Evolutionary conservation across 2,113 vertebrate species (phyloP).

Genomic region (Suncus etruscus): DNA sequence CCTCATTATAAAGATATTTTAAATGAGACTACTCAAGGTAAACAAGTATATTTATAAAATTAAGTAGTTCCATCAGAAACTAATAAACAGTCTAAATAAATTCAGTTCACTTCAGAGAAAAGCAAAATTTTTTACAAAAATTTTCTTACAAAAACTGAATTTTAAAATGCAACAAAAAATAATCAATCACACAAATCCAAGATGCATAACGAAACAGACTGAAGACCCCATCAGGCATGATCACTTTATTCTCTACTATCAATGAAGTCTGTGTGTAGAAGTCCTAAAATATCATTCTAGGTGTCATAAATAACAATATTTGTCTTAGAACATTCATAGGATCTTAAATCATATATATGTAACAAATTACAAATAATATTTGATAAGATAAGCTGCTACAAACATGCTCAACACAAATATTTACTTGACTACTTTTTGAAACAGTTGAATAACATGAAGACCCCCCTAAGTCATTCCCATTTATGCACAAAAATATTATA

Average conservation of each 20-base stretch:
- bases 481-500: not conserved
- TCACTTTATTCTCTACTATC: not conserved
- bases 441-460: conserved; percentile 36
- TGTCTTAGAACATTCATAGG: not conserved
- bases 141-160: not conserved
- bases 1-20: not conserved
- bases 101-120: too few species aligned
- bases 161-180: not conserved
- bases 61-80: not conserved
- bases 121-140: too few species aligned
- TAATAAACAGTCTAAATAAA: not conserved
- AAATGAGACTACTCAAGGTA: not conserved
- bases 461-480: not conserved
- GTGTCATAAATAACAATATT: not conserved
- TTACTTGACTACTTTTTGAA: not conserved
- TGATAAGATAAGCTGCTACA: not conserved
- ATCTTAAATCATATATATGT: not conserved
- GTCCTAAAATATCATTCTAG: not conserved
- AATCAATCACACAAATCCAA: not conserved
- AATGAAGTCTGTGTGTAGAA: not conserved
- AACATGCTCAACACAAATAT: not conserved
- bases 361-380: not conserved
- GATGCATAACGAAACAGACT: not conserved
- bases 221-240: not conserved
- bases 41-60: not conserved